Conservation (phyloP, 2,113 vertebrate species). For the Pontoporia blainvillei region DNA sequence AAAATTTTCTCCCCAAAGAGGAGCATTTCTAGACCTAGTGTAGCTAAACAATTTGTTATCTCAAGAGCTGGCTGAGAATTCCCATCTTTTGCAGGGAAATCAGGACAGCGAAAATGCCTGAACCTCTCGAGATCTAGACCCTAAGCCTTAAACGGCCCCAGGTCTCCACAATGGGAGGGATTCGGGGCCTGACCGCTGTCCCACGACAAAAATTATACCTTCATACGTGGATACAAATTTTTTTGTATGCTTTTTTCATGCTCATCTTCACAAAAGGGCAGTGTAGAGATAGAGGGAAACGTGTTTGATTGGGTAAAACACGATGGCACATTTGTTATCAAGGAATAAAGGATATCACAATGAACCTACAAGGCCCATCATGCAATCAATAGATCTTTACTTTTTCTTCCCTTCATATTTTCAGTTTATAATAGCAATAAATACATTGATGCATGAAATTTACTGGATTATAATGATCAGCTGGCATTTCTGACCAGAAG, state of each 20-base stretch:
- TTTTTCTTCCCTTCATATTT: constrained; percentile 25
- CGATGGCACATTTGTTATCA: neutral
- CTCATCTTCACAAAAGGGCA: neutral
- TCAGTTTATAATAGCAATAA: constrained; percentile 63
- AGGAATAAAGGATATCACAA: neutral
- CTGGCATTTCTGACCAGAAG: constrained; percentile 55
- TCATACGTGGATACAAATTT: neutral
- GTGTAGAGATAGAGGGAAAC: neutral
- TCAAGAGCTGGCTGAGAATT: neutral
- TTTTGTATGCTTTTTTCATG: neutral
- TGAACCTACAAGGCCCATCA: neutral
- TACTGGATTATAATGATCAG: constrained; percentile 34
- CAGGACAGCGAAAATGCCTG: neutral
- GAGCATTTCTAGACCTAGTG: neutral
- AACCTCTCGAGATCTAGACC: neutral
- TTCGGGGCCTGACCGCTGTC: neutral
- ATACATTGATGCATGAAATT: constrained; percentile 47
- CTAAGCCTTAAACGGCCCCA: neutral
- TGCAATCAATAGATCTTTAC: neutral
- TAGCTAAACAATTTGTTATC: neutral
- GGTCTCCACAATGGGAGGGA: neutral
- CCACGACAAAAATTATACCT: neutral
- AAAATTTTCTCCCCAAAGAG: neutral
- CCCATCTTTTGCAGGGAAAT: neutral
- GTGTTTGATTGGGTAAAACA: neutral